These are phyloP conservation scores for Entomyzon cyanotis DNA, from an alignment of 2,113 vertebrate species.

Conservation along the genomic window DNA sequence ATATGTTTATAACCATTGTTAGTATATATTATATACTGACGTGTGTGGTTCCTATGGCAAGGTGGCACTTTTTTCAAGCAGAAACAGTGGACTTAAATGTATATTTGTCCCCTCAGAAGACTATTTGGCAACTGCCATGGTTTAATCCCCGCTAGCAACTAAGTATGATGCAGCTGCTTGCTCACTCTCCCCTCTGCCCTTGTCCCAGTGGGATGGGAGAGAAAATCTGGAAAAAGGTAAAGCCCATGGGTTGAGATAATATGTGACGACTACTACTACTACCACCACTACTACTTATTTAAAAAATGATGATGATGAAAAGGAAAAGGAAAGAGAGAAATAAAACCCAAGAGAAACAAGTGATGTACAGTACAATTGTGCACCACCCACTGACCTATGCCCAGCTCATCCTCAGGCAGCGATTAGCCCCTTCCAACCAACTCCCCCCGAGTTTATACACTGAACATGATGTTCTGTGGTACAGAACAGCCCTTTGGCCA, in stretches of 20 bases:
- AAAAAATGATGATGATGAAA: background rate
- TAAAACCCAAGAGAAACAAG: background rate
- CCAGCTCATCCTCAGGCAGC: background rate
- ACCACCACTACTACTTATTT: too few relatives aligned
- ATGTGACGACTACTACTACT: too few relatives aligned
- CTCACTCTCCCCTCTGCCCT: background rate
- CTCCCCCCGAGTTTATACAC: too few relatives aligned
- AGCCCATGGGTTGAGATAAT: background rate
- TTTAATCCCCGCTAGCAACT: background rate
- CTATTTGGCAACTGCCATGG: background rate
- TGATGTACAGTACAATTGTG: background rate
- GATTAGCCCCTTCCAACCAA: background rate
- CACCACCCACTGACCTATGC: background rate
- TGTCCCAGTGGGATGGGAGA: background rate
- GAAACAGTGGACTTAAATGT: background rate
- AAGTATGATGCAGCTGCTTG: accelerated
- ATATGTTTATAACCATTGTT: background rate
- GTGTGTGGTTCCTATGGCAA: background rate
- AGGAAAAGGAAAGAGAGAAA: background rate
- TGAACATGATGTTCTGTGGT: background rate
- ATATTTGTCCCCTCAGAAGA: background rate
- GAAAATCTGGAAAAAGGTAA: background rate
- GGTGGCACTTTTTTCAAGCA: background rate
- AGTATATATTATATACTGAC: background rate
- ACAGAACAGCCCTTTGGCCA: background rate